These are phyloP conservation scores for Rhorus exstirpatorius DNA, from an alignment of 2,888 invertebrate genomes.

Conservation along the genomic window DNA sequence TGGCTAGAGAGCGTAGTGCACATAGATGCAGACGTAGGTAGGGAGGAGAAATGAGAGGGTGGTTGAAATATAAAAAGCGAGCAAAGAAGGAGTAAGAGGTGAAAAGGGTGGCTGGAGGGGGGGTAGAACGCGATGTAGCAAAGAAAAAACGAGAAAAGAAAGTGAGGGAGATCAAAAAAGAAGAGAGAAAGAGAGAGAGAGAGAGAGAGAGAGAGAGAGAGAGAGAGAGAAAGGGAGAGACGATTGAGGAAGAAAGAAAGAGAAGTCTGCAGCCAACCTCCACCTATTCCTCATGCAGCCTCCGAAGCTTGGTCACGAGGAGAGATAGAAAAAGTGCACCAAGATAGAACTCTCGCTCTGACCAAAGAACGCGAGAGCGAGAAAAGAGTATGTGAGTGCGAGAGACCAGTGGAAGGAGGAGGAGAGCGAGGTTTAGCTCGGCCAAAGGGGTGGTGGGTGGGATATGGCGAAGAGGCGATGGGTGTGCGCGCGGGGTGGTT, in stretches of 20 bases:
- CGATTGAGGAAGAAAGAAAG: conserved; percentile 62
- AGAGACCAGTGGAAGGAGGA: conserved; percentile 14
- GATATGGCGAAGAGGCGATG: conserved; percentile 68
- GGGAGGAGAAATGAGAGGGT: conserved; percentile 52
- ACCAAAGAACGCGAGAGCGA: conserved; percentile 58
- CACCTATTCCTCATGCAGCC: conserved; percentile 55
- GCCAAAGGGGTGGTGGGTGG: conserved; percentile 64
- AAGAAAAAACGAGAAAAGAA: conserved; percentile 57
- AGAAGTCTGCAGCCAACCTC: conserved; percentile 38
- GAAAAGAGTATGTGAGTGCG: conserved; percentile 48
- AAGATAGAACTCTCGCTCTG: conserved; percentile 56
- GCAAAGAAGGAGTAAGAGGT: conserved; percentile 71
- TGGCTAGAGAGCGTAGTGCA: conserved; percentile 69
- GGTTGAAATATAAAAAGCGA: conserved; percentile 67
- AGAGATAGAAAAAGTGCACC: conserved; percentile 46
- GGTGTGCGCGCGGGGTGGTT: conserved; percentile 49
- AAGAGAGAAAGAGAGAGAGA: conserved; percentile 34
- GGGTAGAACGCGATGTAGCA: conserved; percentile 28
- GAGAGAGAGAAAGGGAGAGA: background rate
- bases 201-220: conserved; percentile 48
- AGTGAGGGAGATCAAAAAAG: conserved; percentile 58
- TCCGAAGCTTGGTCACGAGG: conserved; percentile 54
- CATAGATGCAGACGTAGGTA: conserved; percentile 51
- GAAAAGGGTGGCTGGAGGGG: conserved; percentile 80
- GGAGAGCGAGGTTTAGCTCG: conserved; percentile 36